Base-by-base conservation (phyloP, 2,888 invertebrate species). In the Mimas tiliae region DNA sequence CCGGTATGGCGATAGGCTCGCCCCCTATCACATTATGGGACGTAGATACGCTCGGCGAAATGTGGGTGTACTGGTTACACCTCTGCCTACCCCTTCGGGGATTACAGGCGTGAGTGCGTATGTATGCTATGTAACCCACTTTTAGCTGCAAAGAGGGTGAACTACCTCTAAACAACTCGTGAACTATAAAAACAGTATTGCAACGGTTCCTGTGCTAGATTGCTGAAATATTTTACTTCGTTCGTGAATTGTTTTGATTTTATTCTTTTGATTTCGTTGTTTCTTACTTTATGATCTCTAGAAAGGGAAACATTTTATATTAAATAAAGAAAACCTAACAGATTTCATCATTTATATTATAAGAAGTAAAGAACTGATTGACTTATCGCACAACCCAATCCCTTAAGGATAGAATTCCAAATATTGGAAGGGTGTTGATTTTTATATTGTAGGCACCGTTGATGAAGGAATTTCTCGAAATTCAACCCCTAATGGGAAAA, bases 111-210 rank as follows among this genome's bases (percentile, higher is more conserved):
- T n/a, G n/a, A n/a, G n/a, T n/a, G n/a, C n/a, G n/a, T n/a, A n/a
- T n/a, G n/a, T n/a, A n/a, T n/a, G n/a, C n/a, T 42, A 12, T 38
- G 42, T 58, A 58, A 42, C 58, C 58, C 42, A 58, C 58, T 58
- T 58, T 42, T 6, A 58, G 58, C 19, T 42, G 9, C 12, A 58
- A 11, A n/a, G 38, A 58, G 38, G 55, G 12, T 58, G 58, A 58
- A 58, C 38, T 19, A 58, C 16, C 34, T 38, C 38, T 42, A 58
- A 16, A 58, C 58, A 42, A 42, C 42, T 42, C 42, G 42, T 16
- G 42, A 42, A 58, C 58, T 11, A 55, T 38, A 58, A 58, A 51
- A 58, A 42, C 38, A 12, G 11, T 42, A 42, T 19, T 42, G 38
- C 58, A 42, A 42, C n/a, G 4, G 16, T 58, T 38, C 19, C 42